A percentile compares a stretch with the other conserved stretches of the same genome.
Conservation (phyloP, 2,797 vertebrate species). For the Etheostoma perlongum region DNA sequence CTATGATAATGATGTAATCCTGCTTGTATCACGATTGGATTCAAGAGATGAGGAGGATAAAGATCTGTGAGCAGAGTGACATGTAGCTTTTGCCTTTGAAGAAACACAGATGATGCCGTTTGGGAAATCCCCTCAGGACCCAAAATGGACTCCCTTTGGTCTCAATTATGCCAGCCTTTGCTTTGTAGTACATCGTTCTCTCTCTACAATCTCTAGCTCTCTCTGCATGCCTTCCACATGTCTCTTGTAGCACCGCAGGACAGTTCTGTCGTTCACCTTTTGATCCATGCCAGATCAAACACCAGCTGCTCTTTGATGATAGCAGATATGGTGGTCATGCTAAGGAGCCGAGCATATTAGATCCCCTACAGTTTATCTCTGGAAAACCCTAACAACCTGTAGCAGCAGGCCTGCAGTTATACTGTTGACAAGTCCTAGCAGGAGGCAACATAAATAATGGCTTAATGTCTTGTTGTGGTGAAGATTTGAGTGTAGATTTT, state of each 20-base stretch:
- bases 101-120: constrained; percentile 57
- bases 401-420: constrained; percentile 58
- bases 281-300: constrained; percentile 74
- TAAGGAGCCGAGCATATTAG: constrained; percentile 42
- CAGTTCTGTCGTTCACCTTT: constrained; percentile 72
- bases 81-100: constrained; percentile 71
- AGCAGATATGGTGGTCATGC: constrained; percentile 55
- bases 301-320: constrained; percentile 73
- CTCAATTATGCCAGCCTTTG: constrained; percentile 76
- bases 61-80: constrained; percentile 66
- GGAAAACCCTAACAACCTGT: constrained; percentile 58
- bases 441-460: constrained; percentile 60
- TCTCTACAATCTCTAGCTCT: constrained; percentile 50
- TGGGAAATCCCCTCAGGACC: constrained; percentile 60
- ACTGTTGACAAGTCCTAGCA: constrained; percentile 43
- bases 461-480: constrained; percentile 32
- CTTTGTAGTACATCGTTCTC: constrained; percentile 38
- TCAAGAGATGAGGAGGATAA: constrained; percentile 45
- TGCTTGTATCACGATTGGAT: constrained; percentile 51
- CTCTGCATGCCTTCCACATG: constrained; percentile 49
- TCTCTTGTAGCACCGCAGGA: constrained; percentile 63
- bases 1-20: constrained; percentile 60
- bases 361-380: constrained; percentile 50
- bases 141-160: constrained; percentile 78
- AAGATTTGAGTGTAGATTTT: constrained; percentile 44